Conservation (phyloP, 2,113 vertebrate genomes). For the chimpanzee (Pan troglodytes) region NHGRI_mPanTro3-v2.1_pri NC_072412.2:26923501-26924000, state of each 20-base stretch:
- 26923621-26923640: not conserved
- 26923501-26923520: not conserved
- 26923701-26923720: not conserved
- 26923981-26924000: too few species aligned
- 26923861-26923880: not conserved
- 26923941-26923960: too few species aligned
- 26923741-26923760: not conserved
- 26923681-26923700: too few species aligned
- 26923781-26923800: not conserved
- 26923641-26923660: too few species aligned
- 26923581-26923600: not conserved
- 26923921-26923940: too few species aligned
- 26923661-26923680: not conserved
- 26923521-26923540: not conserved
- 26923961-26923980: too few species aligned
- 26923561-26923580: not conserved
- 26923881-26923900: not conserved
- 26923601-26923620: not conserved
- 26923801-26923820: not conserved
- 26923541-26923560: slow-evolving; percentile 10
- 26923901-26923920: not conserved
- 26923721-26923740: not conserved
- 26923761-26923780: not conserved
- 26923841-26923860: not conserved
- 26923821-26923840: not conserved